Conservation (phyloP, 2,113 vertebrate genomes). For the Leptobrachium ailaonicum region DNA sequence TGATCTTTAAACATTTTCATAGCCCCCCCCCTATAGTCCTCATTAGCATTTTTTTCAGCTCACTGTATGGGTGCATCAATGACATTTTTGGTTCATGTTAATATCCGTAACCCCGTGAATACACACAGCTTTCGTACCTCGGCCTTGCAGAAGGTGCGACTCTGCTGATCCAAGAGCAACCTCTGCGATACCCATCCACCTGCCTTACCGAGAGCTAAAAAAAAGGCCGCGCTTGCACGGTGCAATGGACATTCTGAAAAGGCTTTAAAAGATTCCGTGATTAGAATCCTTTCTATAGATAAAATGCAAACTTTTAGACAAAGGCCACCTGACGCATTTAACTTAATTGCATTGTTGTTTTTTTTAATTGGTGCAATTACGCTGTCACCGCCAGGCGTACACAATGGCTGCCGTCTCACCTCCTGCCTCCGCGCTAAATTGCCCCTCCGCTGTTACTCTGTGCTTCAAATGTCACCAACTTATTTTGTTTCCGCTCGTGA, state of each 20-base stretch:
- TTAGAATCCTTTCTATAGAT: neutral
- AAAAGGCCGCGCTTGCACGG: neutral
- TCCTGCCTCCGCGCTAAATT: conserved; percentile 39
- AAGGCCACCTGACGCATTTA: conserved; percentile 54
- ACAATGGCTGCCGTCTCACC: conserved; percentile 52
- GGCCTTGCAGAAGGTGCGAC: too few species aligned
- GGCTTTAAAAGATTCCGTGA: neutral
- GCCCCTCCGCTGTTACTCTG: neutral
- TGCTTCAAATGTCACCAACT: neutral
- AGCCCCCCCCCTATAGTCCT: too few species aligned
- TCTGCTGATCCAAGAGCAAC: too few species aligned
- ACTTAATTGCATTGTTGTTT: conserved; percentile 59
- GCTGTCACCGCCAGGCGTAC: conserved; percentile 55
- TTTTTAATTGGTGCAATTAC: conserved; percentile 60
- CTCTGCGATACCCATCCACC: neutral
- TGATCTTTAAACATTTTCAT: too few species aligned
- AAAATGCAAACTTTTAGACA: conserved; percentile 25
- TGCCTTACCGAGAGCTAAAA: neutral
- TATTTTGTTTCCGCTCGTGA: neutral
- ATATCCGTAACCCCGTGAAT: too few species aligned
- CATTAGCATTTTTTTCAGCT: too few species aligned
- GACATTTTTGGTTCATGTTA: too few species aligned
- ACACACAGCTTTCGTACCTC: too few species aligned
- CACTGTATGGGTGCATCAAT: too few species aligned
- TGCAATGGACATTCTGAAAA: neutral